These are phyloP conservation scores for Venustaconcha ellipsiformis DNA, from an alignment of 1,140 invertebrate species.

Conservation along the genomic window DNA sequence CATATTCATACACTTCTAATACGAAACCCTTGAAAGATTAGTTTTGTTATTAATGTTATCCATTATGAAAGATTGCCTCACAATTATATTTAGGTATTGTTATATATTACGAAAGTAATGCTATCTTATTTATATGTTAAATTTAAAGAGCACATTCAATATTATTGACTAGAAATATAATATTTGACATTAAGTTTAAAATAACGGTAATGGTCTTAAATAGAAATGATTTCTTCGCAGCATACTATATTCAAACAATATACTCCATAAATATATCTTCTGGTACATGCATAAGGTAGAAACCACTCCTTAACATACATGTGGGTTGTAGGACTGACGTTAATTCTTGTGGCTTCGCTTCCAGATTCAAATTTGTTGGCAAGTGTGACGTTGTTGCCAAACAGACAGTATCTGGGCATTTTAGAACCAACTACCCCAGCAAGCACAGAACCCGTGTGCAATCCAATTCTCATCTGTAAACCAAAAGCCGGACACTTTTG, in stretches of 20 bases:
- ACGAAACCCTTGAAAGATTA: too few relatives aligned
- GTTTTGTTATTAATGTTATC: too few relatives aligned
- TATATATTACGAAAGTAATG: too few relatives aligned
- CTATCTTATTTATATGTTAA: neutral
- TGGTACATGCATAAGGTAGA: neutral
- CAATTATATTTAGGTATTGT: too few relatives aligned
- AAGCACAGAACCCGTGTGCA: conserved; percentile 74
- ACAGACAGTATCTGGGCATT: conserved; percentile 68
- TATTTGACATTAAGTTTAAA: neutral
- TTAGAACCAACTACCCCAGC: conserved; percentile 66
- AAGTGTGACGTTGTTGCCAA: conserved; percentile 83
- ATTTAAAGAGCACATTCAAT: neutral
- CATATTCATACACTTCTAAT: too few relatives aligned
- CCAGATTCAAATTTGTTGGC: conserved; percentile 96
- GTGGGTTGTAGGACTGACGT: conserved; percentile 92
- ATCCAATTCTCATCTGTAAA: conserved; percentile 91
- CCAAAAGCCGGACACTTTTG: conserved; percentile 2
- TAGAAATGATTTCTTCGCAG: neutral
- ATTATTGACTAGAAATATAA: neutral
- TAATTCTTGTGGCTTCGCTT: conserved; percentile 89
- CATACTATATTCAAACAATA: neutral
- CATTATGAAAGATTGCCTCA: too few relatives aligned
- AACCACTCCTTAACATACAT: conserved; percentile 75
- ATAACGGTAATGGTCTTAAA: neutral
- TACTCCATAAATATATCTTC: neutral